Percentiles rank a stretch among this genome's conserved stretches.
Conservation (phyloP, 2,113 vertebrate species). For the Scophthalmus maximus region DNA sequence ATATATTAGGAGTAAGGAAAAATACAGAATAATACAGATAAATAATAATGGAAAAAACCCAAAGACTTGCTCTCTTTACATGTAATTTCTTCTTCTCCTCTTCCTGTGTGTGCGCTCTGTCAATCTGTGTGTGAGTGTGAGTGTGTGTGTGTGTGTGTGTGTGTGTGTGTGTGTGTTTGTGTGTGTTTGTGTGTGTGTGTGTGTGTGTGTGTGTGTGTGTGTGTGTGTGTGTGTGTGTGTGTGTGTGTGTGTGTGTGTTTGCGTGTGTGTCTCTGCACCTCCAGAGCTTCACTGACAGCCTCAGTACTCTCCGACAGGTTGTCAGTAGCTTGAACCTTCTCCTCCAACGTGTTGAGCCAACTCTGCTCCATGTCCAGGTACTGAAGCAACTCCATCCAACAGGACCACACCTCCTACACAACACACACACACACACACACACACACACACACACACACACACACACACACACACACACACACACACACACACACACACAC, state of each 20-base stretch:
- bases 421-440: constrained; percentile 20
- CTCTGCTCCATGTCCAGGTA: constrained; percentile 92
- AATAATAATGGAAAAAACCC: too few species aligned
- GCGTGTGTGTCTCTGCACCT: constrained; percentile 80
- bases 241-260: background rate
- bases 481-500: too few species aligned
- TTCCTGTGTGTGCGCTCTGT: too few species aligned
- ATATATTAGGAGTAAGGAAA: too few species aligned
- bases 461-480: too few species aligned
- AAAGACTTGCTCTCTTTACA: too few species aligned
- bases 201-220: background rate
- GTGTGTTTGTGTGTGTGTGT: background rate
- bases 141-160: too few species aligned
- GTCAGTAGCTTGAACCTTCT: constrained; percentile 85
- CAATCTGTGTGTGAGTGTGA: too few species aligned
- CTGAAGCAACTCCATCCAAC: constrained; percentile 97
- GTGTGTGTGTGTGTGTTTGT: too few species aligned
- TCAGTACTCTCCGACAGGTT: constrained; percentile 87
- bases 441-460: constrained; percentile 3
- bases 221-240: background rate
- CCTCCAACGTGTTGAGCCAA: constrained; percentile 91
- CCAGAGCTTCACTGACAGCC: constrained; percentile 86
- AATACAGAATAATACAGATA: too few species aligned
- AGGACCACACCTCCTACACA: constrained; percentile 96
- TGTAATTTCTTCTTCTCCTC: too few species aligned